phyloP scores from a whole-genome alignment of 2,113 vertebrate species.

The Lipotes vexillifer region DNA sequence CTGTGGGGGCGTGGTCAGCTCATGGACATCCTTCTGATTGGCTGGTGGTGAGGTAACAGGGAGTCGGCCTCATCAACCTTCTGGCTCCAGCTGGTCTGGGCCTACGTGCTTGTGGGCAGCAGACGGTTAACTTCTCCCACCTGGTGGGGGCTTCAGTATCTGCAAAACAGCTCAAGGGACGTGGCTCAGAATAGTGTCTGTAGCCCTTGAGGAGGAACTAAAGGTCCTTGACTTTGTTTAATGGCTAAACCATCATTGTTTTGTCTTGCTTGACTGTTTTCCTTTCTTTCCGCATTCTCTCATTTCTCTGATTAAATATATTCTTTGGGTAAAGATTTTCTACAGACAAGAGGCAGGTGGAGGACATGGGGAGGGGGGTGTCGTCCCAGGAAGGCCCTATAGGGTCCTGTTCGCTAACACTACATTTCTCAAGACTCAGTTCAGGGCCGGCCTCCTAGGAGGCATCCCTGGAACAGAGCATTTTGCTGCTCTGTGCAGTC shows the following conservation, averaged over 20 bases:
- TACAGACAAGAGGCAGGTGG: not conserved
- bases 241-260: not conserved
- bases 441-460: not conserved
- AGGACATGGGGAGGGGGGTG: not conserved
- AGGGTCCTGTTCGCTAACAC: not conserved
- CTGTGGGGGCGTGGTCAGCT: not conserved
- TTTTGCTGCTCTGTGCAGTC: not conserved
- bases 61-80: not conserved
- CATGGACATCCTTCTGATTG: not conserved
- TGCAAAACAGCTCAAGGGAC: not conserved
- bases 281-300: not conserved
- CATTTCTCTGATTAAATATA: not conserved
- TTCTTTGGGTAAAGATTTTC: not conserved
- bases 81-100: not conserved
- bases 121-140: not conserved
- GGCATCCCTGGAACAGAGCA: not conserved
- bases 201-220: not conserved
- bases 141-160: not conserved
- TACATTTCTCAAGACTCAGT: not conserved
- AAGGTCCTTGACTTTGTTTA: too few species aligned
- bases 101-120: not conserved
- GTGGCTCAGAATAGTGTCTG: fast-evolving
- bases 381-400: not conserved
- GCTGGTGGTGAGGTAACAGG: not conserved
- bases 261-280: not conserved